Conservation (phyloP, 2,888 invertebrate genomes). For the Drosophila melanosoma region DNA sequence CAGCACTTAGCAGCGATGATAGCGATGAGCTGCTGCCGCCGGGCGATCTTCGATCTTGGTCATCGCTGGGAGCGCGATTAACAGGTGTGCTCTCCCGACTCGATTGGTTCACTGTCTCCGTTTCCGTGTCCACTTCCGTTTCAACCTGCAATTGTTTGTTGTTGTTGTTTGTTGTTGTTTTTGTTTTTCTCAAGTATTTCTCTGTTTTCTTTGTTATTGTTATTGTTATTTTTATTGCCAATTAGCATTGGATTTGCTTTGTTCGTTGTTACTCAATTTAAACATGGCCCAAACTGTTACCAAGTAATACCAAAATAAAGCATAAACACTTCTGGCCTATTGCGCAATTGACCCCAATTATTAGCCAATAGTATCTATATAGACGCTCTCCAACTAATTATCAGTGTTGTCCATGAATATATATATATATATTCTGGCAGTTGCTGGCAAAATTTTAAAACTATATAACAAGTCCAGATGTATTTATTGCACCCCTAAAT, state of each 20-base stretch:
- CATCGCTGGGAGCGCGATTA: conserved; percentile 64
- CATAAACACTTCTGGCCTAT: conserved; percentile 41
- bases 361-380: background rate
- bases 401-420: background rate
- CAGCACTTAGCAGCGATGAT: conserved; percentile 51
- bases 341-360: conserved; percentile 22
- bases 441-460: background rate
- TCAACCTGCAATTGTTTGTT: conserved; percentile 60
- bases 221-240: background rate
- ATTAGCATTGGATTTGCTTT: conserved; percentile 4
- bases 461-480: background rate
- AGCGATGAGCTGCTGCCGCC: conserved; percentile 32
- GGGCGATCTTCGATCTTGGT: conserved; percentile 30
- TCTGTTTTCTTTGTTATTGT: background rate
- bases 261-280: conserved; percentile 22
- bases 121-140: conserved; percentile 63
- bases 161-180: background rate
- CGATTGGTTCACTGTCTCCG: conserved; percentile 36
- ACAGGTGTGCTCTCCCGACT: conserved; percentile 82
- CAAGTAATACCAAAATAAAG: conserved; percentile 1
- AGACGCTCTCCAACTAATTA: background rate
- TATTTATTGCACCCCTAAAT: background rate
- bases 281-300: conserved; percentile 1
- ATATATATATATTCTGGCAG: background rate
- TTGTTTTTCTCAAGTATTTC: conserved; percentile 13